Percentiles rank a stretch among this genome's conserved stretches.
phyloP scores from a whole-genome alignment of 2,888 invertebrate genomes.

The Noctua comes region DNA sequence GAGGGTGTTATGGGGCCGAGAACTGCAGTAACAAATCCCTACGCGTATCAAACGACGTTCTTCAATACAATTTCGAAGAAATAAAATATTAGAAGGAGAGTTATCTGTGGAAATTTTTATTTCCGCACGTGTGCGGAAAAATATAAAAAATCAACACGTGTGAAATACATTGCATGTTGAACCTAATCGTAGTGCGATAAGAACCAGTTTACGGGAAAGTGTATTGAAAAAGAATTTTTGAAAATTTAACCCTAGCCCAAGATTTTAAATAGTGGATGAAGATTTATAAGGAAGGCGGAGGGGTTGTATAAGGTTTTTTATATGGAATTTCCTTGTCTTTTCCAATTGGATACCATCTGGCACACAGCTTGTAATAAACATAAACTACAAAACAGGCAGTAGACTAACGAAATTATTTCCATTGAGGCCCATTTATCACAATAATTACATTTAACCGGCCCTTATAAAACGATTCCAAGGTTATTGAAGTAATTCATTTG shows the following conservation, averaged over 20 bases:
- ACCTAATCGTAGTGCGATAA: too few relatives aligned
- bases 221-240: neutral
- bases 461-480: constrained; percentile 17
- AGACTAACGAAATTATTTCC: neutral
- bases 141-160: too few relatives aligned
- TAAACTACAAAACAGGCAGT: neutral
- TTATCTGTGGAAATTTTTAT: too few relatives aligned
- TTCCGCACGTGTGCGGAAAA: too few relatives aligned
- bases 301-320: neutral
- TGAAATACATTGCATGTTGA: too few relatives aligned
- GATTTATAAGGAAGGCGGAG: too few relatives aligned
- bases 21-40: too few relatives aligned
- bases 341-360: neutral
- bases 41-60: too few relatives aligned
- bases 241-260: neutral
- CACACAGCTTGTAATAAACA: neutral
- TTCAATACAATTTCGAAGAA: too few relatives aligned
- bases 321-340: neutral
- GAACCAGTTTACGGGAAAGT: too few relatives aligned
- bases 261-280: neutral
- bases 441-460: constrained; percentile 16
- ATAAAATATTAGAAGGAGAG: too few relatives aligned
- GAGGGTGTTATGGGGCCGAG: too few relatives aligned
- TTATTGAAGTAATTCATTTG: constrained; percentile 15
- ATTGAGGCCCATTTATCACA: neutral